A percentile compares a stretch with the other conserved stretches of the same genome.
phyloP scores from a whole-genome alignment of 2,797 vertebrate genomes.

The Potorous gilbertii region DNA sequence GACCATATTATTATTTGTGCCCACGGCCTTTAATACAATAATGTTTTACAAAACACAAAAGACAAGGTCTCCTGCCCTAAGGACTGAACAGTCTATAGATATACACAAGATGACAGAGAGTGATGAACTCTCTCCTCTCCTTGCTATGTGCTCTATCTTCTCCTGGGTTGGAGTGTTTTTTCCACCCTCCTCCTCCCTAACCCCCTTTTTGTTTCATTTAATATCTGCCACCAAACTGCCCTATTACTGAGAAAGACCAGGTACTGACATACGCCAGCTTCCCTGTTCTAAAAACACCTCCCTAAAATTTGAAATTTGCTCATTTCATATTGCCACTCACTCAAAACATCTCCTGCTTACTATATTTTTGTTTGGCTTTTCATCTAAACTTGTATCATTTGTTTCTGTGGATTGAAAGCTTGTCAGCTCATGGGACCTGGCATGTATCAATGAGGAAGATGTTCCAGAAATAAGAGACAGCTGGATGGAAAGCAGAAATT shows the following conservation, averaged over 20 bases:
- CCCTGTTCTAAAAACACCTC: slow-evolving; percentile 59
- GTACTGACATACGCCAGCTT: slow-evolving; percentile 72
- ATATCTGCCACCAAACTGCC: slow-evolving; percentile 57
- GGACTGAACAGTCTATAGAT: slow-evolving; percentile 52
- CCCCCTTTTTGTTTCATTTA: slow-evolving; percentile 50
- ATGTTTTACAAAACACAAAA: slow-evolving; percentile 61
- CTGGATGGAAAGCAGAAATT: slow-evolving; percentile 54
- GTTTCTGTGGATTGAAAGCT: slow-evolving; percentile 74
- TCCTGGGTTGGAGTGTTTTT: not conserved
- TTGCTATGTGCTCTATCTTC: not conserved
- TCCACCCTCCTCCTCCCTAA: not conserved
- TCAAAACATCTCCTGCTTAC: slow-evolving; percentile 63
- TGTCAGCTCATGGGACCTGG: slow-evolving; percentile 71
- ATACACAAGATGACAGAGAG: slow-evolving; percentile 10
- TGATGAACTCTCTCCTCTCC: not conserved
- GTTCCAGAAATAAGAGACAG: slow-evolving; percentile 56
- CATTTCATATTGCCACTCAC: slow-evolving; percentile 25
- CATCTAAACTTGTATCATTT: slow-evolving; percentile 51
- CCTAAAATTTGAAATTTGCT: slow-evolving; percentile 60
- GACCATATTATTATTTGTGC: slow-evolving; percentile 64
- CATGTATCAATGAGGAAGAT: slow-evolving; percentile 73
- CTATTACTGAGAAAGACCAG: slow-evolving; percentile 63
- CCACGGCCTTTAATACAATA: slow-evolving; percentile 48
- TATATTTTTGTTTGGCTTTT: slow-evolving; percentile 64
- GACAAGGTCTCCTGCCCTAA: slow-evolving; percentile 37